phyloP scores from a whole-genome alignment of 2,797 vertebrate genomes.

The Acestrorhynchus altus region DNA sequence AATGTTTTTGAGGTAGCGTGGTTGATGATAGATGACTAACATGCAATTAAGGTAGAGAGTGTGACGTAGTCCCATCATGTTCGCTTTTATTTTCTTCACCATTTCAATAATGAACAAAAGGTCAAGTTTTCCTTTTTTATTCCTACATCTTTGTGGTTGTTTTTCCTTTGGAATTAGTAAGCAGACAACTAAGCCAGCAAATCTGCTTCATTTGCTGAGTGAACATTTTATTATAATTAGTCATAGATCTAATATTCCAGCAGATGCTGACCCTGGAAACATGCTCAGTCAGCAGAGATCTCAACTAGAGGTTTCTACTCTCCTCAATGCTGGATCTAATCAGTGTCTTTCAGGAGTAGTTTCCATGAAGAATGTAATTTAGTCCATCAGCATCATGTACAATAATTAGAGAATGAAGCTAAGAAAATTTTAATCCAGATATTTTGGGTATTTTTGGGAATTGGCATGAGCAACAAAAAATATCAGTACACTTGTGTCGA shows the following conservation, averaged over 20 bases:
- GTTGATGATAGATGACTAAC: not conserved
- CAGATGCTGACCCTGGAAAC: slow-evolving; percentile 46
- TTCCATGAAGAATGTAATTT: slow-evolving; percentile 39
- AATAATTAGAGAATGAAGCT: slow-evolving; percentile 47
- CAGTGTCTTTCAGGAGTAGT: slow-evolving; percentile 34
- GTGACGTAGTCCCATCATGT: too few species aligned
- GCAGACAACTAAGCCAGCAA: not conserved
- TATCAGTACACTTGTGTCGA: too few species aligned
- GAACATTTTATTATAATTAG: slow-evolving; percentile 50
- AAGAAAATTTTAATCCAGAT: slow-evolving; percentile 31
- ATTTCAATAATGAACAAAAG: not conserved
- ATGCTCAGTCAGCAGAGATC: slow-evolving; percentile 30
- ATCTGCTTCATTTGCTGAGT: slow-evolving; percentile 37
- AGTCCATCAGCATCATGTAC: slow-evolving; percentile 47
- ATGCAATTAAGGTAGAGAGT: too few species aligned
- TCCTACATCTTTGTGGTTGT: not conserved
- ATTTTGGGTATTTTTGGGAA: not conserved
- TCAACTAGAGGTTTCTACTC: not conserved
- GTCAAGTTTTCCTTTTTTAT: not conserved
- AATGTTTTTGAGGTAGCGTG: not conserved
- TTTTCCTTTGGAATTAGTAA: slow-evolving; percentile 1
- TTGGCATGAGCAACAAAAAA: too few species aligned
- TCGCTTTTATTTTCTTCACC: not conserved
- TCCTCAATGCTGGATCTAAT: slow-evolving; percentile 30
- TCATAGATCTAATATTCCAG: slow-evolving; percentile 40